Percentiles rank a stretch among this genome's conserved stretches.
phyloP scores from a whole-genome alignment of 2,888 invertebrate genomes.

The Clivina fossor region DNA sequence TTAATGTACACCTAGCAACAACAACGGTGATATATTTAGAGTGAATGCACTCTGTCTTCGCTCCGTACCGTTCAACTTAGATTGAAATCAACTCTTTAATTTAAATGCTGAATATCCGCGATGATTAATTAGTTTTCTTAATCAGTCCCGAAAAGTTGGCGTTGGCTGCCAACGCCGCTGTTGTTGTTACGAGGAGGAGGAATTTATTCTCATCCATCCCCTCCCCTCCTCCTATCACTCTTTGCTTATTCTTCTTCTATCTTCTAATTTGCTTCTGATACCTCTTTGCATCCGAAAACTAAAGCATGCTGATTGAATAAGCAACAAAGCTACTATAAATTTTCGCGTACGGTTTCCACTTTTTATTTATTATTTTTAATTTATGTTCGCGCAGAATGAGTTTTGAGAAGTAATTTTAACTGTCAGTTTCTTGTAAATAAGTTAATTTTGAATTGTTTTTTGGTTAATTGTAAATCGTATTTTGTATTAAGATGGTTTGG shows the following conservation, averaged over 20 bases:
- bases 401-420: slow-evolving; percentile 22
- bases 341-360: slow-evolving; percentile 14
- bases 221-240: slow-evolving; percentile 8
- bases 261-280: too few species aligned
- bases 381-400: slow-evolving; percentile 10
- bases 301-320: slow-evolving; percentile 32
- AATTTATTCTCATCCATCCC: too few species aligned
- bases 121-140: slow-evolving; percentile 33
- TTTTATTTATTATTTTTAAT: slow-evolving; percentile 14
- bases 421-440: slow-evolving; percentile 19
- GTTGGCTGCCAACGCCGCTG: slow-evolving; percentile 4
- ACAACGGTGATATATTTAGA: slow-evolving; percentile 17
- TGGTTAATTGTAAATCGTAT: slow-evolving; percentile 15
- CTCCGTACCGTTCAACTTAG: slow-evolving; percentile 21
- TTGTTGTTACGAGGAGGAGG: slow-evolving; percentile 23
- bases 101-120: slow-evolving; percentile 26
- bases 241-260: neutral
- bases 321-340: slow-evolving; percentile 27
- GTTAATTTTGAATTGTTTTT: slow-evolving; percentile 19
- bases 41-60: slow-evolving; percentile 20
- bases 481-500: neutral
- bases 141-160: slow-evolving; percentile 26
- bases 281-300: too few species aligned
- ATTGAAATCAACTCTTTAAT: slow-evolving; percentile 30
- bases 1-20: too few species aligned